phyloP scores from a whole-genome alignment of 2,888 invertebrate genomes.

The Dynastes hyllus region DNA sequence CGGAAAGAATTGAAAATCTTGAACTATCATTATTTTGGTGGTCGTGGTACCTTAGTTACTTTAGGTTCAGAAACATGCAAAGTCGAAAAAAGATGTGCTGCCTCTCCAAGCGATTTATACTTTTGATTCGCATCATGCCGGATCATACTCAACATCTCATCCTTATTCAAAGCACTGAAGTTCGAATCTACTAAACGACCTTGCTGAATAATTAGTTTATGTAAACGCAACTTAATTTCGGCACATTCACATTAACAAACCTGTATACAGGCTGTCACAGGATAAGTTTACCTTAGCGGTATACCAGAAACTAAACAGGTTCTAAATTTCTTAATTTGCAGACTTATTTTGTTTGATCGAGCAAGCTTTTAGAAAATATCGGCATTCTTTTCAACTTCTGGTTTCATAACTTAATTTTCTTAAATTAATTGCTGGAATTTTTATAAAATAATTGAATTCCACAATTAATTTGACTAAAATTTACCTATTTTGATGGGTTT shows the following conservation, averaged over 20 bases:
- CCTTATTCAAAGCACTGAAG: constrained; percentile 93
- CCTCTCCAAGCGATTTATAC: constrained; percentile 91
- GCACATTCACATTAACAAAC: constrained; percentile 81
- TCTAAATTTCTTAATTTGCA: too few species aligned
- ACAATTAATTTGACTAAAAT: too few species aligned
- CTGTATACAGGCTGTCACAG: too few species aligned
- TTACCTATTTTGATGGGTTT: too few species aligned
- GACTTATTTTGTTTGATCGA: too few species aligned
- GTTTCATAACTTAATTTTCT: too few species aligned
- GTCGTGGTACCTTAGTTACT: constrained; percentile 89
- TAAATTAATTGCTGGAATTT: too few species aligned
- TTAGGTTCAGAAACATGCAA: constrained; percentile 96
- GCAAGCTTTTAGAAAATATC: too few species aligned
- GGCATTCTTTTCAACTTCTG: too few species aligned
- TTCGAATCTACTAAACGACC: constrained; percentile 94
- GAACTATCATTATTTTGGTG: constrained; percentile 98
- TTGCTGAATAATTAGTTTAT: constrained; percentile 98
- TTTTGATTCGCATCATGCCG: constrained; percentile 98
- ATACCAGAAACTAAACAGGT: too few species aligned
- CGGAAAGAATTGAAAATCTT: constrained; percentile 99
- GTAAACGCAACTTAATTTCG: constrained; percentile 95
- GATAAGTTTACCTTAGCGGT: too few species aligned
- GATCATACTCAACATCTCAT: constrained; percentile 99
- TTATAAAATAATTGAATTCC: too few species aligned
- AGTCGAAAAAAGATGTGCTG: constrained; percentile 96